These are phyloP conservation scores for Tinea trinotella DNA, from an alignment of 2,888 invertebrate genomes.

Conservation along the genomic window DNA sequence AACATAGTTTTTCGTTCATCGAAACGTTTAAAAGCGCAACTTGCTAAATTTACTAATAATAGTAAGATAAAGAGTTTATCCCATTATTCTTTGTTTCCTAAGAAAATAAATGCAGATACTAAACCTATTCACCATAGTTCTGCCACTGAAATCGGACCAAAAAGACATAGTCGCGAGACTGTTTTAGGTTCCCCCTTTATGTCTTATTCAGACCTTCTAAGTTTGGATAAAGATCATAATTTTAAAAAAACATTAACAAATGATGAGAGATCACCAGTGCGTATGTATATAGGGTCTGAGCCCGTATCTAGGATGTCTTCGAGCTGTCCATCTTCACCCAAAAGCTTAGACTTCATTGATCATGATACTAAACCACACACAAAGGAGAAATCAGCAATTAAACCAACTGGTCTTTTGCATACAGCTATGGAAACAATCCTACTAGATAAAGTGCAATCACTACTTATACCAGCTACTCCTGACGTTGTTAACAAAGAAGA, in stretches of 20 bases:
- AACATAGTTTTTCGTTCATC: constrained; percentile 61
- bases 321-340: constrained; percentile 41
- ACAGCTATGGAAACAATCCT: constrained; percentile 72
- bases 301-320: constrained; percentile 54
- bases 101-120: constrained; percentile 44
- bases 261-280: constrained; percentile 49
- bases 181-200: constrained; percentile 69
- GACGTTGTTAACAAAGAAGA: constrained; percentile 33
- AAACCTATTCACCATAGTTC: constrained; percentile 55
- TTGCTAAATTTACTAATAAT: constrained; percentile 55
- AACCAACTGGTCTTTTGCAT: constrained; percentile 55
- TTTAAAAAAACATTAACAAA: constrained; percentile 40
- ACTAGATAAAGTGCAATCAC: constrained; percentile 64
- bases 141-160: constrained; percentile 50
- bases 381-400: constrained; percentile 36
- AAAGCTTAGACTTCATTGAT: constrained; percentile 32
- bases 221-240: constrained; percentile 43
- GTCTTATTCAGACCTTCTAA: constrained; percentile 56
- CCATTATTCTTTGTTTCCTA: constrained; percentile 54
- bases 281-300: constrained; percentile 65
- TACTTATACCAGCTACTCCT: constrained; percentile 53
- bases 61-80: constrained; percentile 64
- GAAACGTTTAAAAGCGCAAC: constrained; percentile 48
- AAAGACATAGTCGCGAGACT: constrained; percentile 53
- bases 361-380: constrained; percentile 34